Percentiles rank a stretch among this genome's conserved stretches.
phyloP scores from a whole-genome alignment of 2,797 vertebrate genomes.

The Echiichthys vipera region DNA sequence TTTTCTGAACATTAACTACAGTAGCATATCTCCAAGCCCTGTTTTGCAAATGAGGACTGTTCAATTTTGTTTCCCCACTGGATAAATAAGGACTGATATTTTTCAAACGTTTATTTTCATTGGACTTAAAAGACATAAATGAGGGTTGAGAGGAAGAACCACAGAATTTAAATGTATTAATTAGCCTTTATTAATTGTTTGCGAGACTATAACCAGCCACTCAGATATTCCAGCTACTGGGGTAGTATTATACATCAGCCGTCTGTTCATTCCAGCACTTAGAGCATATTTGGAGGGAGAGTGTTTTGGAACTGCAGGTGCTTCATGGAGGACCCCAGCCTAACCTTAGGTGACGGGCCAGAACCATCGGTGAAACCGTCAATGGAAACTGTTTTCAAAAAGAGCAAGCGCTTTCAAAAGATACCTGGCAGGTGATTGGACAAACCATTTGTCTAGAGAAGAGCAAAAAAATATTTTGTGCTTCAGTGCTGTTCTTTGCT shows the following conservation, averaged over 20 bases:
- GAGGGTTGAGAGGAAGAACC: background rate
- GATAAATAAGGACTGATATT: background rate
- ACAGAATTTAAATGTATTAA: background rate
- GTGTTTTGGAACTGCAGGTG: background rate
- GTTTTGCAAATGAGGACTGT: background rate
- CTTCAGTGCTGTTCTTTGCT: no score
- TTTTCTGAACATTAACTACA: background rate
- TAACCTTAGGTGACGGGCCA: no score
- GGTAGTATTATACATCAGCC: background rate
- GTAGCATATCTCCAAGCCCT: background rate
- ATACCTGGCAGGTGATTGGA: no score
- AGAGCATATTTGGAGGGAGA: background rate
- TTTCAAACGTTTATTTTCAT: background rate
- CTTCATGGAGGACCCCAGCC: background rate
- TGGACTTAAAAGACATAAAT: background rate
- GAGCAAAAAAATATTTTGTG: no score
- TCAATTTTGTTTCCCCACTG: background rate
- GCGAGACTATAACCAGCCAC: no score
- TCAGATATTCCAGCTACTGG: no score
- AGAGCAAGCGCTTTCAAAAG: no score
- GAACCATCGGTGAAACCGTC: no score
- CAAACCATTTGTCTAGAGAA: no score
- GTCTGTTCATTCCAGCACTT: background rate
- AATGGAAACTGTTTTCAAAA: no score
- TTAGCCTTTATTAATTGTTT: background rate